Base-by-base conservation (phyloP, 2,888 invertebrate genomes). In the Pristionchus arcanus region DNA sequence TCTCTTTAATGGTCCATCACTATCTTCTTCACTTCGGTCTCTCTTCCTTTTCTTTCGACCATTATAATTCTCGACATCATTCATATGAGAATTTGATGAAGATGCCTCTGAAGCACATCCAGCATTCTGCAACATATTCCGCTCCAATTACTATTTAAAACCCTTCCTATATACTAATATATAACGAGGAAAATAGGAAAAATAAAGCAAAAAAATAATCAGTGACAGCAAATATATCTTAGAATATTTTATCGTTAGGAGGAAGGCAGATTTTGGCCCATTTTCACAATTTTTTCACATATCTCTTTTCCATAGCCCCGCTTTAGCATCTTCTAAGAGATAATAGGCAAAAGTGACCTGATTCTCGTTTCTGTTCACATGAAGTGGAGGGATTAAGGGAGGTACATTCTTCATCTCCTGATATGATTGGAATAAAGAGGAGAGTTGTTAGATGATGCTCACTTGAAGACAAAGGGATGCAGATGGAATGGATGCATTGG, bases 361-460 rank as follows among this genome's bases (percentile, higher is more conserved):
- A 34, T n/a, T 59, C 13, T 85, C 85, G 63, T 85, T 37, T 85
- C 85, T 15, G 13, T 59, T 59, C 63, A 63, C 16, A 28, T 85
- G 85, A 21, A 85, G 34, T 37, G 85, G 85, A 59, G 85, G 55
- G 16, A 85, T 31, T 37, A 85, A 63, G 11, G 85, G 85, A 55
- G 85, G 85, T 2, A 85, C 85, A 28, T 85, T 85, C n/a, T 49
- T 55, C 85, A 85, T 85, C 34, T 55, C 85, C 85, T 85, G 63
- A 21, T n/a, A 49, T 71, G 31, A 19, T n/a, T n/a, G n/a, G 63
- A 31, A 85, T 63, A 16, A 63, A 85, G 25, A 13, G 34, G 16
- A 53, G 25, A 28, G 5, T 4, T 53, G 28, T 13, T 0, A 85
- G 11, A 5, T 28, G n/a, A 19, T 34, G 63, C n/a, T 19, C 16